These are phyloP conservation scores for Drosophila hamatofila DNA, from an alignment of 2,888 invertebrate species.

Conservation along the genomic window DNA sequence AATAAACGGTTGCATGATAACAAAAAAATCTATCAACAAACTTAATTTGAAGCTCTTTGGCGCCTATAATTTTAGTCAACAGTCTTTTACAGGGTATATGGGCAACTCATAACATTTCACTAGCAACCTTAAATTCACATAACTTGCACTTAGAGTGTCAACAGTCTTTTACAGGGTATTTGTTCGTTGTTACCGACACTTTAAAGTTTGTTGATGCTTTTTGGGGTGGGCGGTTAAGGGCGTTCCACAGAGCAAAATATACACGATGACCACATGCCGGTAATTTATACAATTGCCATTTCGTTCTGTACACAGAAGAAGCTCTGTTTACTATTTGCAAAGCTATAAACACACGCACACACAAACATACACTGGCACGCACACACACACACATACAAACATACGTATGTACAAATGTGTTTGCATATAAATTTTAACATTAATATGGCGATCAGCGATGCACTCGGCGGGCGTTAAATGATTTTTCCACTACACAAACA, in stretches of 20 bases:
- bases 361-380: slow-evolving; percentile 6
- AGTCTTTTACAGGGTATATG: neutral
- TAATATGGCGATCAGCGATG: slow-evolving; percentile 29
- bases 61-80: neutral
- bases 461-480: slow-evolving; percentile 35
- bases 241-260: slow-evolving; percentile 14
- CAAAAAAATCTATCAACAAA: neutral
- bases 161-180: slow-evolving; percentile 17
- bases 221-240: slow-evolving; percentile 29
- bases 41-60: neutral
- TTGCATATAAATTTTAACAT: slow-evolving; percentile 11
- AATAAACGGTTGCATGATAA: neutral
- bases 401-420: neutral
- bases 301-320: slow-evolving; percentile 30
- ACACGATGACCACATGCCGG: slow-evolving; percentile 69
- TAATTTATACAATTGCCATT: slow-evolving; percentile 56
- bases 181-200: neutral
- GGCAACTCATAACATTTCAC: neutral
- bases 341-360: slow-evolving; percentile 14
- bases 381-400: neutral
- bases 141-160: neutral
- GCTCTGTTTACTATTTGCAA: slow-evolving; percentile 23
- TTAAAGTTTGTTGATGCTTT: slow-evolving; percentile 1
- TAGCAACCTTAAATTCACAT: neutral
- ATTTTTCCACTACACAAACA: slow-evolving; percentile 24